Percentiles rank a stretch among this genome's conserved stretches.
Conservation (phyloP, 2,888 invertebrate genomes). For the Hydrotaea cyrtoneurina region DNA sequence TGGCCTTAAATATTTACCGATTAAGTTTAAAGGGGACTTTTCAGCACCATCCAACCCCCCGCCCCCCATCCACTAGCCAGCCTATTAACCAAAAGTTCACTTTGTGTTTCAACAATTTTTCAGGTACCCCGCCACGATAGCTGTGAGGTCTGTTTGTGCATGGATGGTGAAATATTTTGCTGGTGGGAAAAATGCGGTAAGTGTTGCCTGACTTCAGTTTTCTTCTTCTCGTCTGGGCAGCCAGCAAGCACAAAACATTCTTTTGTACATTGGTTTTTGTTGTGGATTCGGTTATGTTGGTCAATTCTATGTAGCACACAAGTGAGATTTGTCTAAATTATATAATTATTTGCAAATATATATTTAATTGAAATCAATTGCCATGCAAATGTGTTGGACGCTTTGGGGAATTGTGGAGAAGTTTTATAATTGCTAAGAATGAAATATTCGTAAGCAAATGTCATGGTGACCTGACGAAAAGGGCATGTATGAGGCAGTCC, state of each 20-base stretch:
- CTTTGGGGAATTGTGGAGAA: neutral
- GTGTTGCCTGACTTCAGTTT: slow-evolving; percentile 62
- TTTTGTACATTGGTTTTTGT: slow-evolving; percentile 37
- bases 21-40: neutral
- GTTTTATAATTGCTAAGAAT: too few relatives aligned
- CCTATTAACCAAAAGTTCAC: neutral
- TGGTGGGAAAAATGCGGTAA: slow-evolving; percentile 85
- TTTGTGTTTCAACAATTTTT: slow-evolving; percentile 13
- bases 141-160: slow-evolving; percentile 85
- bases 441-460: too few relatives aligned
- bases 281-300: slow-evolving; percentile 25
- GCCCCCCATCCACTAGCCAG: neutral
- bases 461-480: too few relatives aligned
- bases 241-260: neutral
- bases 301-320: neutral
- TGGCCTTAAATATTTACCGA: neutral
- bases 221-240: neutral
- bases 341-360: neutral
- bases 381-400: neutral
- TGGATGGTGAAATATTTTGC: slow-evolving; percentile 85
- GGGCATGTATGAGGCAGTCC: too few relatives aligned
- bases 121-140: slow-evolving; percentile 84
- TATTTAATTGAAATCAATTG: neutral
- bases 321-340: neutral
- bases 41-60: neutral